Base-by-base conservation (phyloP, 2,888 invertebrate species). In the Hypercompe scribonia region DNA sequence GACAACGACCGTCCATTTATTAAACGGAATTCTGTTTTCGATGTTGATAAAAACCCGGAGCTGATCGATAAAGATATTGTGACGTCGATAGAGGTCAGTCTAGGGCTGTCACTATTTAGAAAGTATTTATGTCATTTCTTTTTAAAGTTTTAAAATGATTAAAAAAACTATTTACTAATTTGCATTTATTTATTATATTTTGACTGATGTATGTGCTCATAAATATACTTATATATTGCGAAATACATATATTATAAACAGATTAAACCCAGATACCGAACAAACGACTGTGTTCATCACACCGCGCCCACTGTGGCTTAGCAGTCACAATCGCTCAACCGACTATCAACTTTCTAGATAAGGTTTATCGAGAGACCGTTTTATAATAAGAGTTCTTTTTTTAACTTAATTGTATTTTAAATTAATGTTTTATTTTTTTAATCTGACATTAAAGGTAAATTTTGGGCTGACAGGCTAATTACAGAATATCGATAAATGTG, bases 1-100 rank as follows among this genome's bases (percentile, higher is more conserved):
- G 67, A 65, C 74, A 84, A 84, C 71, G 84, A 75, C 76, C 74
- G 67, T 36, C 78, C 82, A 85, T 86, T 86, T 86, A 77, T 86
- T 83, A 84, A 77, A 84, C 66, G 79, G 76, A 83, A 86, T 82
- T 77, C 84, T 87, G 82, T 83, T 84, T 81, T 81, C 76, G 84
- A 87, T 86, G 86, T 87, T 87, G 87, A 87, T 84, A 88, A 87
- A 88, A 87, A 84, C 78, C 78, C 72, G 72, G 74, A 67, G 65
- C 74, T 81, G 77, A 84, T 84, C 84, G 80, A 84, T 84, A 84
- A 79, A 84, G 81, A 83, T 81, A 82, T 84, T 79, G 79, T 83
- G 81, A 84, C 79, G 76, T 84, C 81, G 75, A 82, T 77, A 76
- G 76, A 83, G 86, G 81, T 84, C 82, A 83, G 28, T 65, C 36